Base-by-base conservation (phyloP, 2,113 vertebrate species). In the Rhizomys pruinosus region DNA sequence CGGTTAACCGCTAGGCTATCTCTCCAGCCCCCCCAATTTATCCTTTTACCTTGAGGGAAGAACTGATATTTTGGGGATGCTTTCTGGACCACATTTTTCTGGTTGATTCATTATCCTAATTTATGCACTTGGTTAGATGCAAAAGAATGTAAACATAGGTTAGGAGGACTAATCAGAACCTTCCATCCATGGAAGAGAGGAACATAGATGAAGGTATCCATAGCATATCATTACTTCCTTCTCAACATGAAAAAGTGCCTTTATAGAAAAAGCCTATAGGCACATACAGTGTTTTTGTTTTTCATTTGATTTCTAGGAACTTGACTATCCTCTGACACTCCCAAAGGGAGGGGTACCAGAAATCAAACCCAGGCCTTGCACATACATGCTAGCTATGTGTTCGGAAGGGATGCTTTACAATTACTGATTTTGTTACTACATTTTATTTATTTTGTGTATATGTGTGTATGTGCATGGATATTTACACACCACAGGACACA, bases 21-120 rank as follows among this genome's bases (percentile, higher is more conserved):
- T n/a, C n/a, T n/a, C n/a, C n/a, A n/a, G n/a, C n/a, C n/a, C n/a
- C n/a, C n/a, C 61, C 69, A 52, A 27, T 42, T 85, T 87, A 61
- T 87, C 69, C 42, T 47, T 42, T 95, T 89, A 74, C 61, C 55
- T 96, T 80, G 13, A 19, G 47, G 55, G 44, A 87, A 47, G 7
- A 23, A 2, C 63, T 93, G 81, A 27, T 91, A 42, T 27, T 76
- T 80, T 69, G 16, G 3, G 69, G 34, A 44, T 90, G 74, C 44
- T 93, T 93, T 93, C 69, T 57, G 3, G 66, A 25, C 61, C 52
- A 44, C 20, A 34, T 44, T 44, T 84, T 68, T 79, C 57, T 27
- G 22, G 2, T 87, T 84, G 12, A 59, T 57, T 29, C 42, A 84
- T 44, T 55, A 73, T 73, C 64, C 52, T 72, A 84, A 59, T 15